Conservation (phyloP, 2,113 vertebrate species). For the Terrapene triunguis region DNA sequence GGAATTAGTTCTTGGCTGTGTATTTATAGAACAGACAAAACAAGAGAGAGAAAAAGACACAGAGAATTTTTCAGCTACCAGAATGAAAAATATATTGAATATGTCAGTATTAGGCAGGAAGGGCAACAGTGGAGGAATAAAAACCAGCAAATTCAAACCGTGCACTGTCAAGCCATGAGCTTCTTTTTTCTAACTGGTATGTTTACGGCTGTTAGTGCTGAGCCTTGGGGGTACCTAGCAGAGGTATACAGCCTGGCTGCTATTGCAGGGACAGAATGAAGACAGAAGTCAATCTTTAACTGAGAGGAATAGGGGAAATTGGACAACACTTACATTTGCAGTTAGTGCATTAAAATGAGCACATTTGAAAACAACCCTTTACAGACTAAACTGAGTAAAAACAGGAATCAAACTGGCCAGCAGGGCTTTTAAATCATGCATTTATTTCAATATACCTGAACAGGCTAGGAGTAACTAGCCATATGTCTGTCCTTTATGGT, state of each 20-base stretch:
- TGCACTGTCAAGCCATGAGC: background rate
- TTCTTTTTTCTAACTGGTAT: background rate
- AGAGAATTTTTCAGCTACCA: background rate
- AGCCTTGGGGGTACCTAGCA: background rate
- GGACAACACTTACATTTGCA: background rate
- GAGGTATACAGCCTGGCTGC: background rate
- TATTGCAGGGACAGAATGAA: background rate
- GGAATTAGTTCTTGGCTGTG: conserved; percentile 1
- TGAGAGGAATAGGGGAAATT: conserved; percentile 12
- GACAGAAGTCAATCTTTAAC: background rate
- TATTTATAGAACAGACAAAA: conserved; percentile 31
- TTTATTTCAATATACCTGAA: background rate
- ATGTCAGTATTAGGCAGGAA: conserved; percentile 12
- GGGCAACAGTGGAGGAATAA: conserved; percentile 21
- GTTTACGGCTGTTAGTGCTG: background rate
- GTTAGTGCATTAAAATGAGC: background rate
- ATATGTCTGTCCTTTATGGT: background rate
- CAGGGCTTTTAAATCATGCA: background rate
- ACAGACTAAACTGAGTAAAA: background rate
- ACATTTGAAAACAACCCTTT: background rate
- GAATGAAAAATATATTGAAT: background rate
- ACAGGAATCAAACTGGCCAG: background rate
- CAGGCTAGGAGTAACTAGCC: background rate
- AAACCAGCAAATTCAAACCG: background rate
- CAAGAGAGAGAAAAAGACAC: background rate